Evolutionary conservation across 2,797 vertebrate species (phyloP).

Genomic region (Apogon talboti): DNA sequence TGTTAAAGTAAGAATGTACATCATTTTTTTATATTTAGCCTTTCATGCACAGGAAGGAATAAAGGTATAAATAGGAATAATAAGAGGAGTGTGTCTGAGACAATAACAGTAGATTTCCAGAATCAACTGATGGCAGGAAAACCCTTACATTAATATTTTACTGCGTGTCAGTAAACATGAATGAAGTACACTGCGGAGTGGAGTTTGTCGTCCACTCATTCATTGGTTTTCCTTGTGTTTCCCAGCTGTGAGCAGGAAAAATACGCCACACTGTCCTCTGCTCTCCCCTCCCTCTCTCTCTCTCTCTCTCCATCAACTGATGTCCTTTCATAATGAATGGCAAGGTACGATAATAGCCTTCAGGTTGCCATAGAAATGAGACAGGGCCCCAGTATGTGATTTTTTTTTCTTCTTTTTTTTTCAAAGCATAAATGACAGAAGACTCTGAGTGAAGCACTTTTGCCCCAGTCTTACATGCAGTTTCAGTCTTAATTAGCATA

Average conservation of each 20-base stretch:
- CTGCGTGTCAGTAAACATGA: conserved; percentile 19
- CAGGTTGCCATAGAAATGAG: conserved; percentile 95
- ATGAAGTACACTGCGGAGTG: conserved; percentile 1
- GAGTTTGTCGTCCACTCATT: conserved; percentile 43
- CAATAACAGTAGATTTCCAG: too few species aligned
- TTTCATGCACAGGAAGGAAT: too few species aligned
- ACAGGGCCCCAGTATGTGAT: conserved; percentile 92
- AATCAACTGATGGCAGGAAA: background rate
- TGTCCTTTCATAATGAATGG: conserved; percentile 98
- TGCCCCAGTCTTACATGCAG: conserved; percentile 39
- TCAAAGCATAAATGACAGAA: conserved; percentile 89
- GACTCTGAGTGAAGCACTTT: conserved; percentile 70
- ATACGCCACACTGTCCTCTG: conserved; percentile 67
- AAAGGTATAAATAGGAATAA: too few species aligned
- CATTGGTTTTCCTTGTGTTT: conserved; percentile 53
- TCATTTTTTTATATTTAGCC: too few species aligned
- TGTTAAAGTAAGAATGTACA: too few species aligned
- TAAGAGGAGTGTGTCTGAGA: too few species aligned
- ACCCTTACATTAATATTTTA: background rate
- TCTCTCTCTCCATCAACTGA: conserved; percentile 89
- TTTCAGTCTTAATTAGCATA: conserved; percentile 23
- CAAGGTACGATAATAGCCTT: conserved; percentile 98
- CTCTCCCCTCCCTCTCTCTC: conserved; percentile 81
- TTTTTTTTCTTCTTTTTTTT: conserved; percentile 65
- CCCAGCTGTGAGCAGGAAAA: conserved; percentile 84